Evolutionary conservation across 2,888 invertebrate genomes (phyloP).

Genomic region (Ormyrus rosae): DNA sequence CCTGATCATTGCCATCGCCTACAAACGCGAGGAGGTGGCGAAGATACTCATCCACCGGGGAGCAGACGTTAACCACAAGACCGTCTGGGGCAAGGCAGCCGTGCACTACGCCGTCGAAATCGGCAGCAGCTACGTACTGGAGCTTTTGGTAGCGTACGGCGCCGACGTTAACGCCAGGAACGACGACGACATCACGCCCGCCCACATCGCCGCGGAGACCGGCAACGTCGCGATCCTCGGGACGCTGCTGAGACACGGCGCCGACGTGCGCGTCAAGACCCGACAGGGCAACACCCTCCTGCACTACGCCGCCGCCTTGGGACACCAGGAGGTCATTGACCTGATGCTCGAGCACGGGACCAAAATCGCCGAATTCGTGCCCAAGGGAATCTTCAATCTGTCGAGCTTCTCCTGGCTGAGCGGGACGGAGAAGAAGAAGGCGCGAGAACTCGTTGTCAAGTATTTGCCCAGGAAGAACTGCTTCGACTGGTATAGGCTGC

Average conservation of each 20-base stretch:
- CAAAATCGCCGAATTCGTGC: slow-evolving; percentile 25
- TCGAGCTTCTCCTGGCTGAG: slow-evolving; percentile 33
- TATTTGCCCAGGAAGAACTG: slow-evolving; percentile 25
- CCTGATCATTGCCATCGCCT: slow-evolving; percentile 32
- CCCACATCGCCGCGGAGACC: slow-evolving; percentile 44
- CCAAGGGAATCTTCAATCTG: slow-evolving; percentile 25
- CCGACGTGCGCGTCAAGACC: slow-evolving; percentile 2
- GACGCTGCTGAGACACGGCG: slow-evolving; percentile 13
- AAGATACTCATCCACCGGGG: slow-evolving; percentile 26
- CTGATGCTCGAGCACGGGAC: slow-evolving; percentile 20
- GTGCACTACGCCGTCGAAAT: slow-evolving; percentile 40
- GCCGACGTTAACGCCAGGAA: slow-evolving; percentile 16
- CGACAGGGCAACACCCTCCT: slow-evolving; percentile 29
- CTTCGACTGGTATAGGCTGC: slow-evolving; percentile 19
- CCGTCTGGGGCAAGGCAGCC: slow-evolving; percentile 36
- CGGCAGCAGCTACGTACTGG: not conserved
- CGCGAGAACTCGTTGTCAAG: slow-evolving; percentile 14
- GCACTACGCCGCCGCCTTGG: slow-evolving; percentile 38
- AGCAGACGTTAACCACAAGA: slow-evolving; percentile 24
- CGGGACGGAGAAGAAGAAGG: slow-evolving; percentile 24
- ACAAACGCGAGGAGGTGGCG: not conserved
- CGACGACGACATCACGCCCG: slow-evolving; percentile 13
- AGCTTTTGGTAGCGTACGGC: slow-evolving; percentile 7
- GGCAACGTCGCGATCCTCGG: slow-evolving; percentile 20
- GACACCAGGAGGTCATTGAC: slow-evolving; percentile 26